phyloP scores from a whole-genome alignment of 2,113 vertebrate genomes.

The Gambusia holbrooki region DNA sequence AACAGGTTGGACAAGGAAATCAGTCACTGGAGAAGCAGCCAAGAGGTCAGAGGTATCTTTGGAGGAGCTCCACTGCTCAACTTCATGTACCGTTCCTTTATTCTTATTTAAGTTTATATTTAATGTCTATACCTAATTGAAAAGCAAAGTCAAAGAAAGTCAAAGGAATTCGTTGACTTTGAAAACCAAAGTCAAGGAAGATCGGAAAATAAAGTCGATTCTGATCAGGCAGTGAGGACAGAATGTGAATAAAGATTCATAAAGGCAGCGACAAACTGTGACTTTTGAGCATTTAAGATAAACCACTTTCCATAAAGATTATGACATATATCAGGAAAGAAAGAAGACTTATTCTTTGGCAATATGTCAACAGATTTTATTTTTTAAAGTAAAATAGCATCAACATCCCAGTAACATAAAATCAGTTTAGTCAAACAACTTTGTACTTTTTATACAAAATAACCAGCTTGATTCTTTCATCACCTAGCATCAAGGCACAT shows the following conservation, averaged over 20 bases:
- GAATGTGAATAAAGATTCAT: not conserved
- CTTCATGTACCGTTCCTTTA: no score
- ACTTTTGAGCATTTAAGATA: not conserved
- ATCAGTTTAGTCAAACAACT: constrained; percentile 1
- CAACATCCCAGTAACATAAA: constrained; percentile 29
- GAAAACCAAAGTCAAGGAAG: no score
- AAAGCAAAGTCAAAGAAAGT: no score
- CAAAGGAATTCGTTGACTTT: no score
- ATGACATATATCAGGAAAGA: not conserved
- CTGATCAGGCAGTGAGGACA: not conserved
- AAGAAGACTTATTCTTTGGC: not conserved
- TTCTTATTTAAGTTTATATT: no score
- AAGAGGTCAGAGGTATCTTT: no score
- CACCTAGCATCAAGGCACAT: constrained; percentile 48
- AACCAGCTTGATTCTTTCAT: not conserved
- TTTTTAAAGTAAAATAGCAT: constrained; percentile 33
- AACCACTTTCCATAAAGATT: not conserved
- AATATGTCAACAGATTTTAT: constrained; percentile 41
- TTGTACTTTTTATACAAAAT: not conserved
- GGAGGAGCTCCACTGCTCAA: no score
- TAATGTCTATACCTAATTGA: no score
- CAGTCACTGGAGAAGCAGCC: no score
- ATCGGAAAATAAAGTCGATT: not conserved
- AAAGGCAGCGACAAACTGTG: not conserved
- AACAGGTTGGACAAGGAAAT: no score